These are phyloP conservation scores for Drosophila tani DNA, from an alignment of 1,140 invertebrate species.

Conservation along the genomic window DNA sequence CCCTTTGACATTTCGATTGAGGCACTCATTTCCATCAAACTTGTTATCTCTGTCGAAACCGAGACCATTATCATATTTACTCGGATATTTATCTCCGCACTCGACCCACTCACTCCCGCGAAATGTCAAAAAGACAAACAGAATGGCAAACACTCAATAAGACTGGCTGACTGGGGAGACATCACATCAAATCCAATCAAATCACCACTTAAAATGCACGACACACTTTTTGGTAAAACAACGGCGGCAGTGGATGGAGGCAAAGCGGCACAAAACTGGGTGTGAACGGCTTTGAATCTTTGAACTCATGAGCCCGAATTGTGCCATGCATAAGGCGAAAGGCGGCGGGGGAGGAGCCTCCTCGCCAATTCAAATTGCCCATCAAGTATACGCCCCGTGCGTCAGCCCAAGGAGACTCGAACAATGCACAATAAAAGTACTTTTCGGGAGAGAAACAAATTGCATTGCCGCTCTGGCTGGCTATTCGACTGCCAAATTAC, in stretches of 20 bases:
- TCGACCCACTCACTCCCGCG: constrained; percentile 28
- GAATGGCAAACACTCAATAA: constrained; percentile 19
- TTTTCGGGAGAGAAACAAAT: constrained; percentile 26
- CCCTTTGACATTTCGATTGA: constrained; percentile 54
- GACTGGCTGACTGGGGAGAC: constrained; percentile 17
- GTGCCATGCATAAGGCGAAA: constrained; percentile 59
- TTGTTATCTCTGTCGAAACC: constrained; percentile 28
- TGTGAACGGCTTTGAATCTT: constrained; percentile 63
- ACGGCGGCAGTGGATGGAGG: neutral
- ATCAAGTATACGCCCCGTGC: constrained; percentile 51
- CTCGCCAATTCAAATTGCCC: constrained; percentile 41
- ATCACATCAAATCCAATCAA: constrained; percentile 58
- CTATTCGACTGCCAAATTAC: constrained; percentile 52
- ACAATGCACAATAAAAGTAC: constrained; percentile 65
- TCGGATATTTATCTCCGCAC: constrained; percentile 51
- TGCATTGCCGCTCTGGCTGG: constrained; percentile 29
- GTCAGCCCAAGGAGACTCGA: constrained; percentile 39
- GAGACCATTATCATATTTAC: constrained; percentile 63
- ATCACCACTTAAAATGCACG: constrained; percentile 73
- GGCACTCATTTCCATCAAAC: constrained; percentile 15
- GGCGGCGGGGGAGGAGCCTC: constrained; percentile 24
- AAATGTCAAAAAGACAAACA: constrained; percentile 69
- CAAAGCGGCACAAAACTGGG: constrained; percentile 29
- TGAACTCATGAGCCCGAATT: constrained; percentile 43
- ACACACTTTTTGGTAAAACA: constrained; percentile 63